Evolutionary conservation across 35 echinoderm and acorn worm genomes (phyloP).

Genomic region (Apostichopus californicus): DNA sequence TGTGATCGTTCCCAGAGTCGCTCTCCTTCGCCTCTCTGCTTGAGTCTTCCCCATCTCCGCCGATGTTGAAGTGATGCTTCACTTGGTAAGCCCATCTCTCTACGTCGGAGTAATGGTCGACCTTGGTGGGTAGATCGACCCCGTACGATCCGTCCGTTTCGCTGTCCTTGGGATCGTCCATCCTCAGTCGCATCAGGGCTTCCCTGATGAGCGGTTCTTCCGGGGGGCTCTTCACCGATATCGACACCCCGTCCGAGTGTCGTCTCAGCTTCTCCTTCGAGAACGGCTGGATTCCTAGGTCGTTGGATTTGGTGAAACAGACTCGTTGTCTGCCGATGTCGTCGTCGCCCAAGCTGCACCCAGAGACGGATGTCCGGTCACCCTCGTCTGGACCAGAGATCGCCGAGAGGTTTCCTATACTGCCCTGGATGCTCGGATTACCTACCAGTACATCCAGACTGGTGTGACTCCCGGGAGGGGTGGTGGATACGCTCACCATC

Average conservation of each 20-base stretch:
- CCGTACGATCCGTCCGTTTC: too few species aligned
- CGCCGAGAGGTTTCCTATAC: slow-evolving; percentile 35
- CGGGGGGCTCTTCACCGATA: slow-evolving; percentile 11
- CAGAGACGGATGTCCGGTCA: background rate
- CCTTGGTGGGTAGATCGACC: background rate
- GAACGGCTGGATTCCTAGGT: slow-evolving; percentile 42
- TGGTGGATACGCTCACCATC: background rate
- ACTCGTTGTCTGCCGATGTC: slow-evolving; percentile 9
- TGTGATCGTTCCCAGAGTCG: background rate
- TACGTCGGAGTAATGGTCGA: slow-evolving; percentile 27
- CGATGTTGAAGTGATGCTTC: slow-evolving; percentile 39
- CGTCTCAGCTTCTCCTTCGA: slow-evolving; percentile 39
- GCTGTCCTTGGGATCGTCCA: background rate
- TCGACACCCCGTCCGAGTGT: slow-evolving; percentile 42
- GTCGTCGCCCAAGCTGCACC: background rate
- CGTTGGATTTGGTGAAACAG: slow-evolving; percentile 39
- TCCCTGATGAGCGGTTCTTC: slow-evolving; percentile 51
- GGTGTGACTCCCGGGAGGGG: slow-evolving; percentile 57
- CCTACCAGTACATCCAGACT: slow-evolving; percentile 61
- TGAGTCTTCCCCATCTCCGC: background rate
- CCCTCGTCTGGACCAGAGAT: slow-evolving; percentile 25
- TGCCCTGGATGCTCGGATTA: slow-evolving; percentile 29
- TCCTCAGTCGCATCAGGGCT: slow-evolving; percentile 30
- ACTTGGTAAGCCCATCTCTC: slow-evolving; percentile 47
- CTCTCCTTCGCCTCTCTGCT: background rate